These are phyloP conservation scores for Ganaspis brasiliensis DNA, from an alignment of 2,888 invertebrate genomes.

Conservation along the genomic window DNA sequence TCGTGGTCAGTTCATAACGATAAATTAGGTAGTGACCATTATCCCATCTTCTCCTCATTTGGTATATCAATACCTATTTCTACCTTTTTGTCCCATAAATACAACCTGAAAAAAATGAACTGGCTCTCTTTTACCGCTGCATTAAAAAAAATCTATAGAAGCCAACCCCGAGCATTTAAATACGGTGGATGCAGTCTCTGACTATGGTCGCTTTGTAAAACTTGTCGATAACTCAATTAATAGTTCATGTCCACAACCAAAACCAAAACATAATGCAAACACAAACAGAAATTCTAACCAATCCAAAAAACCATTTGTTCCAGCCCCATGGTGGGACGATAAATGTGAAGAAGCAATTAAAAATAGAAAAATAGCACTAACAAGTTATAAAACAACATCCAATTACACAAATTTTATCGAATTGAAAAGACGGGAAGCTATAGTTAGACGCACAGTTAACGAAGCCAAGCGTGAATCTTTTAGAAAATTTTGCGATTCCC, in stretches of 20 bases:
- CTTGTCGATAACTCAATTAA: neutral
- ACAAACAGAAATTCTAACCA: too few species aligned
- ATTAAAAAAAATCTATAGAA: too few species aligned
- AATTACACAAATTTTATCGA: neutral
- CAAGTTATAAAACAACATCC: neutral
- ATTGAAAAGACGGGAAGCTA: neutral
- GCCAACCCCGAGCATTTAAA: neutral
- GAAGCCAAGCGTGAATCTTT: neutral
- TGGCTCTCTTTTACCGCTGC: neutral
- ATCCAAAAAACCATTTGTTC: neutral
- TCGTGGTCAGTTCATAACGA: neutral
- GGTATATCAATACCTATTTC: neutral
- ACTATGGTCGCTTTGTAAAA: neutral
- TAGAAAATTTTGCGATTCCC: neutral
- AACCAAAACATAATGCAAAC: too few species aligned
- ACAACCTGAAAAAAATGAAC: neutral
- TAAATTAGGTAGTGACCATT: neutral
- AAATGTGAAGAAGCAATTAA: neutral
- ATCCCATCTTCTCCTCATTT: neutral
- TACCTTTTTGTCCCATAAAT: neutral
- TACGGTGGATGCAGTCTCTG: neutral
- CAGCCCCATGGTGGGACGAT: neutral
- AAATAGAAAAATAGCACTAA: neutral
- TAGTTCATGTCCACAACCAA: too few species aligned
- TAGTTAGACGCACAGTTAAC: neutral